Base-by-base conservation (phyloP, 2,113 vertebrate species). In the Phasianus colchicus region DNA sequence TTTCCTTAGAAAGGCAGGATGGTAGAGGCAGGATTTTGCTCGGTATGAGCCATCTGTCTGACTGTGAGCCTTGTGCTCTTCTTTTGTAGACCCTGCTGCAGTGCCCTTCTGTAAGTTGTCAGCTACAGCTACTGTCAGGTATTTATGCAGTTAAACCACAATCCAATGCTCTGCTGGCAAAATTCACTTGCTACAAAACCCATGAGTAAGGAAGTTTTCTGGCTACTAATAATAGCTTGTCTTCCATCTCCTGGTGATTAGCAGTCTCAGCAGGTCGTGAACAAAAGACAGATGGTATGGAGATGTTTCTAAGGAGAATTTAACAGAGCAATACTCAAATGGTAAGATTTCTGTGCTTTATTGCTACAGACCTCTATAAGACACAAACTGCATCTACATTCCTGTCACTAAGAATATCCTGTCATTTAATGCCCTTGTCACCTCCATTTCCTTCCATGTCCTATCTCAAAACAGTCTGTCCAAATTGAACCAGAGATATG, bases 1-100 rank as follows among this genome's bases (percentile, higher is more conserved):
- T 88, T 86, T 43, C n/a, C 25, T 83, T 30, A 38, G 61, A 69
- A 64, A 52, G 32, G 22, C n/a, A 70, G 12, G 43, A 47, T 60
- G 25, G 16, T 55, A 43, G 66, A 64, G 21, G 43, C 5, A 18
- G 40, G 43, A 10, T 27, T 73, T 76, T 80, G 8, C 55, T 87
- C 32, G 22, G 0, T 12, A 48, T 34, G 12, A 50, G 10, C 11
- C 7, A n/a, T n/a, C 55, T 25, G 12, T 61, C 16, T 65, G 24
- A 19, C 38, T 32, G 16, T 43, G 25, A 42, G 2, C 19, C 50
- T 50, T n/a, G 10, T 0, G 0, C 22, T 74, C 27, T 84, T 36
- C 65, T 54, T 17, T 54, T 13, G 63, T 36, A 52, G 43, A 32
- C 14, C 25, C 38, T 65, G 29, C 25, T 58, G 63, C 10, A 67